A percentile compares a stretch with the other conserved stretches of the same genome.
Evolutionary conservation across 1,140 invertebrate species (phyloP).

Genomic region (Mycetomoellerius zeteki): DNA sequence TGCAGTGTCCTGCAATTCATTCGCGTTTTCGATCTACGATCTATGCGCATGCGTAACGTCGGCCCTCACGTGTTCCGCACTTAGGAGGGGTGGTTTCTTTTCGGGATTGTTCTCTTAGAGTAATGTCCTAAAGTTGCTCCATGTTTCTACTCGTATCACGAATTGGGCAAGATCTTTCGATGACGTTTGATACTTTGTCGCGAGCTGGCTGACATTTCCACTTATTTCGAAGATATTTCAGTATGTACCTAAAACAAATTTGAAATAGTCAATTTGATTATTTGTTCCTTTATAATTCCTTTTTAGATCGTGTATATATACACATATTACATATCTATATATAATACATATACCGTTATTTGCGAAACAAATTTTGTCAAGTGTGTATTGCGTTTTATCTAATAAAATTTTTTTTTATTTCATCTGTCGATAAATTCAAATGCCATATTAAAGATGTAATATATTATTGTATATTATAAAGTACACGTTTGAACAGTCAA

Average conservation of each 20-base stretch:
- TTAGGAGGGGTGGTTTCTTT: not conserved
- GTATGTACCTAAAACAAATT: not conserved
- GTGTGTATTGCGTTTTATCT: no score
- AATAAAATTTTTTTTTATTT: no score
- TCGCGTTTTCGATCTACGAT: constrained; percentile 3
- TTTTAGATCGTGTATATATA: not conserved
- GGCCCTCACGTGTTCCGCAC: not conserved
- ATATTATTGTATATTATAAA: no score
- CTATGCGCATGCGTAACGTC: not conserved
- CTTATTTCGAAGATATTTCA: not conserved
- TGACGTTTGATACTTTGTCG: not conserved
- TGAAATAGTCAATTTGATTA: not conserved
- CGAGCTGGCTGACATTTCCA: not conserved
- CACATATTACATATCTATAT: no score
- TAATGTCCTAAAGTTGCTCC: no score
- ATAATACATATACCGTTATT: no score
- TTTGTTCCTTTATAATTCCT: not conserved
- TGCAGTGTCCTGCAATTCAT: not conserved
- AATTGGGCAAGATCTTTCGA: not conserved
- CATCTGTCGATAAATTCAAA: no score
- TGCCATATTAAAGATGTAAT: no score
- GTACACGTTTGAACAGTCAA: no score
- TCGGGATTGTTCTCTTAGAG: not conserved
- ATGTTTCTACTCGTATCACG: not conserved
- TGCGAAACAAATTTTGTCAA: no score